Evolutionary conservation across 2,113 vertebrate species (phyloP).

Genomic region (Ophthalmolycus amberensis): DNA sequence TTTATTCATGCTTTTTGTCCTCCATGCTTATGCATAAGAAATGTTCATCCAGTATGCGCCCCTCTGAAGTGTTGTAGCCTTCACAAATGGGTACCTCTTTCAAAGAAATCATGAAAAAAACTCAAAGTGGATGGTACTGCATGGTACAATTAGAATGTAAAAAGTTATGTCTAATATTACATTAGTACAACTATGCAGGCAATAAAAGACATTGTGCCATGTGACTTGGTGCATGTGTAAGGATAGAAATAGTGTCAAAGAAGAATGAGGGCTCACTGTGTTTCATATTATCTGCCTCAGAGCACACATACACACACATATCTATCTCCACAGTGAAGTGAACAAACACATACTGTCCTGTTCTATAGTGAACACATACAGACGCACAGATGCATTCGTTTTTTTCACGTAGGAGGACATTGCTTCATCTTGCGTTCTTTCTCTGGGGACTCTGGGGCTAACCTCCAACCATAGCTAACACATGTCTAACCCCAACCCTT

Average conservation of each 20-base stretch:
- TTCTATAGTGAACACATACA: neutral
- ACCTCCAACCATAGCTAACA: neutral
- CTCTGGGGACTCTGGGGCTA: neutral
- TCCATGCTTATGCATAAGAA: constrained; percentile 39
- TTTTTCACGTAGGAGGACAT: neutral
- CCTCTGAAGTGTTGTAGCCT: neutral
- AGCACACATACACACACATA: constrained; percentile 18
- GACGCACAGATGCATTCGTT: neutral
- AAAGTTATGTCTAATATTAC: neutral
- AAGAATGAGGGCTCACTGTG: constrained; percentile 12
- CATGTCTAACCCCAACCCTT: neutral
- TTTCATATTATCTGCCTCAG: constrained; percentile 29
- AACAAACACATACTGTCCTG: neutral
- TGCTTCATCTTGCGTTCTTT: neutral
- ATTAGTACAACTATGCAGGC: constrained; percentile 4
- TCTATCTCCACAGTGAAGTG: constrained; percentile 7
- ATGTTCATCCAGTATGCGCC: constrained; percentile 35
- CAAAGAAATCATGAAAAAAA: constrained; percentile 12
- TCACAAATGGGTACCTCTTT: constrained; percentile 19
- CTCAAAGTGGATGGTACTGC: constrained; percentile 5
- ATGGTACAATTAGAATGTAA: constrained; percentile 4
- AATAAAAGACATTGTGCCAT: neutral
- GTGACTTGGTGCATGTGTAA: neutral
- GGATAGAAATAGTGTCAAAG: constrained; percentile 2
- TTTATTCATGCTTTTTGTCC: constrained; percentile 56